phyloP scores from a whole-genome alignment of 2,113 vertebrate genomes.

The Urocolius indicus region DNA sequence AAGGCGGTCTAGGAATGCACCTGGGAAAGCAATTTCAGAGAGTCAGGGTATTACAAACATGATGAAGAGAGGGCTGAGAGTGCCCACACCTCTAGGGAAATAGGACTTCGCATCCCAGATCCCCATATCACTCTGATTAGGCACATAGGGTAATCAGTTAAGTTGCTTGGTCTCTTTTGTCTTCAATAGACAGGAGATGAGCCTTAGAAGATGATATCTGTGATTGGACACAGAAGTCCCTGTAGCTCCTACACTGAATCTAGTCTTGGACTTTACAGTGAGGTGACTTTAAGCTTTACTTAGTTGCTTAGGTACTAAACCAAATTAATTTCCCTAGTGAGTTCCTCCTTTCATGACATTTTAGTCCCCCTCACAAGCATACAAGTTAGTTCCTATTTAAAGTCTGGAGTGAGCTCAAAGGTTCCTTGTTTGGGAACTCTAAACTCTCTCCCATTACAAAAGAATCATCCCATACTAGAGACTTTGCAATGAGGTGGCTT shows the following conservation, averaged over 20 bases:
- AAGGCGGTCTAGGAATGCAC: rapidly evolving
- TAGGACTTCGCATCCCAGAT: background rate
- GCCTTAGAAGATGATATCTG: background rate
- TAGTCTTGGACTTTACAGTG: background rate
- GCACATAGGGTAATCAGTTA: background rate
- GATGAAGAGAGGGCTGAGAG: background rate
- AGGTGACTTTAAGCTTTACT: background rate
- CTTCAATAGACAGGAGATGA: background rate
- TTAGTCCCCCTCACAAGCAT: background rate
- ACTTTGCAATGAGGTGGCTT: too few relatives aligned
- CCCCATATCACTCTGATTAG: background rate
- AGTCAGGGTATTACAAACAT: too few relatives aligned
- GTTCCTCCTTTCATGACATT: background rate
- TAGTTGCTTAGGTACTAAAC: background rate
- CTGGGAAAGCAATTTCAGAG: background rate
- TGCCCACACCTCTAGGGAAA: background rate
- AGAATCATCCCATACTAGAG: background rate
- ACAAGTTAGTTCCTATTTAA: background rate
- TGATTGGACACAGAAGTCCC: too few relatives aligned
- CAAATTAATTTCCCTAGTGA: background rate
- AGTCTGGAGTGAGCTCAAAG: background rate
- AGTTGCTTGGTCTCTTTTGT: background rate
- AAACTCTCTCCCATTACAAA: background rate
- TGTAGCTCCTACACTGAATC: background rate
- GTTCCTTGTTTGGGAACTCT: background rate